Evolutionary conservation across 2,888 invertebrate genomes (phyloP).

Genomic region (Encarsia formosa): DNA sequence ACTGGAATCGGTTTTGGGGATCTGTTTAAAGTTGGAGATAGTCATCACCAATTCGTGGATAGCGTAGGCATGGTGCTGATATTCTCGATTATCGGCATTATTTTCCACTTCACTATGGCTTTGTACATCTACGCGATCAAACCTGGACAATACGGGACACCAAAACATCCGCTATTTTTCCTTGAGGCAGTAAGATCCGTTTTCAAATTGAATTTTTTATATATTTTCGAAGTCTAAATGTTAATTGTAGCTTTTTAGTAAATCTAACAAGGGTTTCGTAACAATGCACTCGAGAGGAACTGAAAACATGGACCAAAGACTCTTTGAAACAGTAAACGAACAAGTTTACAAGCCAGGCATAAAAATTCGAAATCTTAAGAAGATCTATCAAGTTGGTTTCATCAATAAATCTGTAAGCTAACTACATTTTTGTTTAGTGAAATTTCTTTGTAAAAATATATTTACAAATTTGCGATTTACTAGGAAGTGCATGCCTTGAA

Average conservation of each 20-base stretch:
- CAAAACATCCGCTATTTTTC: slow-evolving; percentile 73
- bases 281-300: no score
- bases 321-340: slow-evolving; percentile 43
- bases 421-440: background rate
- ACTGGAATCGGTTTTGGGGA: slow-evolving; percentile 53
- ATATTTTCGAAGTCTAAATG: background rate
- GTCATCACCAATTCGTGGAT: slow-evolving; percentile 32
- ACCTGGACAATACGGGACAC: slow-evolving; percentile 80
- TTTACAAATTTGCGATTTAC: no score
- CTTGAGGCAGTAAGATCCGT: slow-evolving; percentile 29
- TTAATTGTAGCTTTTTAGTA: no score
- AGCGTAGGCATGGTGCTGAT: slow-evolving; percentile 64
- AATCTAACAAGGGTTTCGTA: no score
- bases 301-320: no score
- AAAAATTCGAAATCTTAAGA: slow-evolving; percentile 54
- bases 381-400: slow-evolving; percentile 41
- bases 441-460: no score
- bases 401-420: slow-evolving; percentile 36
- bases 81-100: slow-evolving; percentile 64
- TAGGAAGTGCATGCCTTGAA: slow-evolving; percentile 37
- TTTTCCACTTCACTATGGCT: slow-evolving; percentile 69
- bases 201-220: background rate
- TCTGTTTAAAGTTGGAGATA: slow-evolving; percentile 43
- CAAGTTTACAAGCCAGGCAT: slow-evolving; percentile 48
- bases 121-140: slow-evolving; percentile 80